Evolutionary conservation across 2,113 vertebrate genomes (phyloP).

Genomic region (Xenopus laevis): DNA sequence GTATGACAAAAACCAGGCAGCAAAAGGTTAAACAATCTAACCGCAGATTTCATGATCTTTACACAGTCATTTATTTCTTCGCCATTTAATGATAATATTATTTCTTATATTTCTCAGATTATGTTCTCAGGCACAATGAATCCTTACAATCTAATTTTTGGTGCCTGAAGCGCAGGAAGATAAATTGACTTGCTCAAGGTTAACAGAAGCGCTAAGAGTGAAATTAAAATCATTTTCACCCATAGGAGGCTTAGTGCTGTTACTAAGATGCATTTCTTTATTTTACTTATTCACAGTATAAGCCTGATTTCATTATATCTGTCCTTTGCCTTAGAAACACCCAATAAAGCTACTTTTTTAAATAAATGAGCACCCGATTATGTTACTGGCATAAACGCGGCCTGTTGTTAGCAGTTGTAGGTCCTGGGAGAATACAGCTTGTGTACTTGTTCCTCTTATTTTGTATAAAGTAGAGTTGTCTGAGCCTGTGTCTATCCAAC

Average conservation of each 20-base stretch:
- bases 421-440: too few species aligned
- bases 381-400: too few species aligned
- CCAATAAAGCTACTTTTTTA: neutral
- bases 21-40: neutral
- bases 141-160: conserved; percentile 23
- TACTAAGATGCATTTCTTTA: neutral
- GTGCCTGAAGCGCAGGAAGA: conserved; percentile 17
- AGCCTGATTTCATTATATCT: neutral
- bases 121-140: conserved; percentile 18
- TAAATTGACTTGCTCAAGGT: conserved; percentile 21
- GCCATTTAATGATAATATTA: conserved; percentile 20
- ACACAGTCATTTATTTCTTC: conserved; percentile 5
- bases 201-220: conserved; percentile 6
- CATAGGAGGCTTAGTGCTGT: neutral
- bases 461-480: too few species aligned
- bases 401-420: too few species aligned
- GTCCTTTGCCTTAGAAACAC: neutral
- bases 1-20: neutral
- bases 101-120: conserved; percentile 13
- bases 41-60: conserved; percentile 2
- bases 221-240: conserved; percentile 7
- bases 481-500: too few species aligned
- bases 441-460: too few species aligned
- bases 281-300: neutral
- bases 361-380: neutral